A percentile compares a stretch with the other conserved stretches of the same genome.
Evolutionary conservation across 2,888 invertebrate species (phyloP).

Genomic region (Philhelius pedissequus): DNA sequence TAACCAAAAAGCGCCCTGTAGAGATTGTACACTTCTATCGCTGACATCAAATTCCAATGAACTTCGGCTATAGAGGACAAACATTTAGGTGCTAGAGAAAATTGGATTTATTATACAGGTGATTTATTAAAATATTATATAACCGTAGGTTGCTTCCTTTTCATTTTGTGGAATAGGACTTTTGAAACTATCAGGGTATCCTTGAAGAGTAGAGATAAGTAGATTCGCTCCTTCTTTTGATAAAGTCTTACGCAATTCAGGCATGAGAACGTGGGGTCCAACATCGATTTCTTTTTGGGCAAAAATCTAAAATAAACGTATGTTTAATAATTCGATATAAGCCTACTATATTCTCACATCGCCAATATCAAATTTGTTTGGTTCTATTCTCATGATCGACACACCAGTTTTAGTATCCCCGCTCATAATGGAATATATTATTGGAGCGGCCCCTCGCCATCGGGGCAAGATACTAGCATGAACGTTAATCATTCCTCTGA

Average conservation of each 20-base stretch:
- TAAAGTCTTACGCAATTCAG: slow-evolving; percentile 83
- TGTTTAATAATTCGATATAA: neutral
- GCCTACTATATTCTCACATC: slow-evolving; percentile 75
- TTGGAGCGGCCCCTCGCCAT: slow-evolving; percentile 96
- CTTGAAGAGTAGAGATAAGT: slow-evolving; percentile 82
- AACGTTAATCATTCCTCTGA: slow-evolving; percentile 94
- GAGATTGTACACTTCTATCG: slow-evolving; percentile 84
- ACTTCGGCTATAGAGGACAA: slow-evolving; percentile 82
- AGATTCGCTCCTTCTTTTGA: slow-evolving; percentile 85
- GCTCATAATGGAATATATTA: slow-evolving; percentile 90
- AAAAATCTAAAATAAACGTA: slow-evolving; percentile 74
- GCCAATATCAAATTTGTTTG: slow-evolving; percentile 90
- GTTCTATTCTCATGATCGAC: slow-evolving; percentile 91
- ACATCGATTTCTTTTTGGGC: slow-evolving; percentile 82
- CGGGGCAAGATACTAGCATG: slow-evolving; percentile 94
- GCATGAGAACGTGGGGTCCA: slow-evolving; percentile 81
- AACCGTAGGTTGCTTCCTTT: slow-evolving; percentile 86
- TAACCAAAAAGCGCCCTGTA: slow-evolving; percentile 85
- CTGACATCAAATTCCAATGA: slow-evolving; percentile 84
- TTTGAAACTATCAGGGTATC: slow-evolving; percentile 82
- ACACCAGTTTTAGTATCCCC: slow-evolving; percentile 91
- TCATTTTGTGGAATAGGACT: slow-evolving; percentile 82
- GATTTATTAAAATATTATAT: slow-evolving; percentile 30
- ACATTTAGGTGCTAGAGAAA: slow-evolving; percentile 87
- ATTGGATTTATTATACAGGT: neutral